Evolutionary conservation across 64 coral and sea anemone species (phyloP), one percentile per base, ranked within the genome.

Genomic region (Dendrophyllia cribrosa): DNA sequence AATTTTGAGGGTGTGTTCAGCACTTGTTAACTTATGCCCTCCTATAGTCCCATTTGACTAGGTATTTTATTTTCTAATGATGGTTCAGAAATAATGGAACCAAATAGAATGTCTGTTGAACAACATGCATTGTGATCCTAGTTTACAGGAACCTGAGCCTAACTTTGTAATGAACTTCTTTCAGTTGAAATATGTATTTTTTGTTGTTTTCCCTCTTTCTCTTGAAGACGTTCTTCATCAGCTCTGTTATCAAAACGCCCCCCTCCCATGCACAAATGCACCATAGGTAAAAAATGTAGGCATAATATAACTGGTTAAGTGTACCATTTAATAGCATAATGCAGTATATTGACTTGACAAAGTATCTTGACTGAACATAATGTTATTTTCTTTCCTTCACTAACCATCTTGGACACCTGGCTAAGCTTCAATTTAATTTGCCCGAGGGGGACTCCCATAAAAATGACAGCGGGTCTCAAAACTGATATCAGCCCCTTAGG

Each of bases 91-190:
- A 69, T 69, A 69, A 69, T 69, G 66, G 66, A 69, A 23, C 66
- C 66, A 69, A 69, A 69, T 69, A 23, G 66, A 69, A 69, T 69
- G 66, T 69, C 66, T 81, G 51, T 59, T 81, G 77, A 81, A 34
- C 2, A 61, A 59, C 12, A 61, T 76, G 74, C 77, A 59, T 81
- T 81, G 77, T 58, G 77, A 81, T 81, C 77, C 77, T 81, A 81
- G 53, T 81, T 81, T 81, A 51, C 77, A 81, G 77, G 45, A 81
- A 56, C 77, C 51, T 56, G 77, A 81, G 77, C 77, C 77, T 81
- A 81, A 81, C 77, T 81, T 81, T 59, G 77, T 81, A 81, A 81
- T 53, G 45, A 81, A 81, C 51, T 81, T 81, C 77, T 81, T 81
- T 81, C 77, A 81, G 53, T 81, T 81, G 77, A 81, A 81, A 81